Percentiles rank a stretch among this genome's conserved stretches.
These are phyloP conservation scores for Lota lota DNA, from an alignment of 2,113 vertebrate species.

Conservation along the genomic window DNA sequence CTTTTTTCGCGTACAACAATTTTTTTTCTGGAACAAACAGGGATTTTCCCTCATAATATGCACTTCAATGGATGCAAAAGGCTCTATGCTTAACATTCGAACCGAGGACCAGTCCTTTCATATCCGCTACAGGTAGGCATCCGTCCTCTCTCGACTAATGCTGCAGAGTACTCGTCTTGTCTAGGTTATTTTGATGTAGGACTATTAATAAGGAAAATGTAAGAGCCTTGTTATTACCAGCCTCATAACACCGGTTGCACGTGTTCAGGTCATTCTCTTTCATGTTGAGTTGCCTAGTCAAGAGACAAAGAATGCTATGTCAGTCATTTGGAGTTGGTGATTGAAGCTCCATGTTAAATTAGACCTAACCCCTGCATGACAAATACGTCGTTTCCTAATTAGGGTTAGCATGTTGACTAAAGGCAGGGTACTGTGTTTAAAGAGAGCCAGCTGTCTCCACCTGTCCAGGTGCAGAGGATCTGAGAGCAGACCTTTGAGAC, in stretches of 20 bases:
- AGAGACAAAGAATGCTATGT: no score
- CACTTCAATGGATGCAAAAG: conserved; percentile 83
- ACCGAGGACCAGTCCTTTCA: conserved; percentile 85
- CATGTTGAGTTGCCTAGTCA: no score
- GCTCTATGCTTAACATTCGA: conserved; percentile 80
- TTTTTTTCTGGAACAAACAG: conserved; percentile 59
- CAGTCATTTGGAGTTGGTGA: no score
- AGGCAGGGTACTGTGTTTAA: conserved; percentile 11
- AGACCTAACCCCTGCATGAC: no score
- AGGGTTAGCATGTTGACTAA: conserved; percentile 25
- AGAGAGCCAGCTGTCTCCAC: conserved; percentile 28
- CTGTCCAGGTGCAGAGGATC: conserved; percentile 12
- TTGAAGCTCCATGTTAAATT: no score
- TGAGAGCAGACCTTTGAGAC: conserved; percentile 38
- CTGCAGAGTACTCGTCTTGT: neutral
- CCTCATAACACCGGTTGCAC: no score
- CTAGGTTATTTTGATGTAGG: conserved; percentile 1
- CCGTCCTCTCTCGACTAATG: conserved; percentile 21
- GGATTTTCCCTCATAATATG: conserved; percentile 81
- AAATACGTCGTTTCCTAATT: no score
- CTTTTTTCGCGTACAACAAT: conserved; percentile 50
- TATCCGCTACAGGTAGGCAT: conserved; percentile 95
- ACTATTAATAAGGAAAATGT: no score
- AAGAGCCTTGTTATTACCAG: no score
- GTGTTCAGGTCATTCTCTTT: no score